Percentiles rank a stretch among this genome's conserved stretches.
phyloP scores from a whole-genome alignment of 2,888 invertebrate species.

The Asteroscopus sphinx region DNA sequence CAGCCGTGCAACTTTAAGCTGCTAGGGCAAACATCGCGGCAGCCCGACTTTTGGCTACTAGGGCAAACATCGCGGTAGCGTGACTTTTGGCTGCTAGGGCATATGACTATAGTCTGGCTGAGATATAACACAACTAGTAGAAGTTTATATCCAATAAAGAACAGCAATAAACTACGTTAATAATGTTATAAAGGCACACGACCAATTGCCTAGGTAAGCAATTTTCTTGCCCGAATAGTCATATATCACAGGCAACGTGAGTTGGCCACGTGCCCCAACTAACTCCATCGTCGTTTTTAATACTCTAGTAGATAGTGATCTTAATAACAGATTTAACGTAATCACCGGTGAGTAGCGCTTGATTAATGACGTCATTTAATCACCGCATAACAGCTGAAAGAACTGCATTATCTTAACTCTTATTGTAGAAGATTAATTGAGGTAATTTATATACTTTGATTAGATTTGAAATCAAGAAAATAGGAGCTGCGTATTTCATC shows the following conservation, averaged over 20 bases:
- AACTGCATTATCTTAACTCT: conserved; percentile 31
- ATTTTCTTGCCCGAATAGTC: not conserved
- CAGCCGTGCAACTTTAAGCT: no score
- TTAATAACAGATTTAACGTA: conserved; percentile 37
- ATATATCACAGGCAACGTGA: conserved; percentile 1
- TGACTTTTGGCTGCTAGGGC: no score
- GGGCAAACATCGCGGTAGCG: no score
- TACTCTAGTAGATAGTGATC: conserved; percentile 32
- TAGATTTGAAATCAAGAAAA: conserved; percentile 6
- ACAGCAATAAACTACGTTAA: not conserved
- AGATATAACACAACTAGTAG: no score
- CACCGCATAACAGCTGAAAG: conserved; percentile 23
- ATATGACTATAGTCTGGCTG: no score
- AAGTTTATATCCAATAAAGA: no score
- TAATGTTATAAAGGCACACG: not conserved
- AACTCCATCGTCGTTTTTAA: conserved; percentile 26
- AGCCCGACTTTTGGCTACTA: no score
- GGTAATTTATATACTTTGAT: conserved; percentile 17
- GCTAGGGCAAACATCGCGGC: no score
- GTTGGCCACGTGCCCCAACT: not conserved
- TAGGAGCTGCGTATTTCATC: not conserved
- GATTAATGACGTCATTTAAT: conserved; percentile 43
- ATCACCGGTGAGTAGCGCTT: conserved; percentile 33
- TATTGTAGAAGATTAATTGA: conserved; percentile 31
- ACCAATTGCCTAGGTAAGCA: not conserved